Base-by-base conservation (phyloP, 2,113 vertebrate genomes). In the Lasiurus cinereus region DNA sequence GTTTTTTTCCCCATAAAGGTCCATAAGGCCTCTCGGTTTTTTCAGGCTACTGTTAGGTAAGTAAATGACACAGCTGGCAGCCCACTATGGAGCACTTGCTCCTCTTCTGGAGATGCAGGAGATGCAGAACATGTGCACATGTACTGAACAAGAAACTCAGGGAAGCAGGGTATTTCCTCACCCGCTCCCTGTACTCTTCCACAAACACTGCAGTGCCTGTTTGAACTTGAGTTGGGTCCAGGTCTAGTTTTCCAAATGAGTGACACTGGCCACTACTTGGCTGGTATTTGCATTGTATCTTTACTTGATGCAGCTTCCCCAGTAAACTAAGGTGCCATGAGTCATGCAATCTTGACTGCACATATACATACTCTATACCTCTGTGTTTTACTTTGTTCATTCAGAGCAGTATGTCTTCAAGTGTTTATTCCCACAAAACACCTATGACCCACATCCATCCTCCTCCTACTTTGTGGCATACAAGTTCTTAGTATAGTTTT, bases 291-390 rank as follows among this genome's bases (percentile, higher is more conserved):
- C 27, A 15, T 29, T 3, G 1, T 14, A 15, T 33, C 52, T 72
- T 48, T 13, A 78, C 83, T 31, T 5, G 18, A 7, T 19, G 8
- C 22, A 8, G 39, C 62, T 62, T 62, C 70, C 69, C 11, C 8
- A 12, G 39, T 79, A 24, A 22, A 0, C 0, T 2, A 0, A 8
- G 7, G 79, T 19, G 10, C 39, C 39, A 0, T 0, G 2, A 29
- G 64, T 56, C 73, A 36, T 12, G 73, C 70, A 33, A 52, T 43
- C 56, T 8, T 27, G 39, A 16, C 88, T 48, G 0, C 66, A 16
- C 21, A 29, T 12, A 3, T 31, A 21, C 27, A 46, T 12, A 12
- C 29, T 6, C 56, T 21, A 0, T 15, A 16, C 50, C 39, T 39
- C 29, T 2, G 4, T 46, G 83, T 64, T 76, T 54, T 15, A 33